Base-by-base conservation (phyloP, 2,888 invertebrate species). In the Protonemura montana region DNA sequence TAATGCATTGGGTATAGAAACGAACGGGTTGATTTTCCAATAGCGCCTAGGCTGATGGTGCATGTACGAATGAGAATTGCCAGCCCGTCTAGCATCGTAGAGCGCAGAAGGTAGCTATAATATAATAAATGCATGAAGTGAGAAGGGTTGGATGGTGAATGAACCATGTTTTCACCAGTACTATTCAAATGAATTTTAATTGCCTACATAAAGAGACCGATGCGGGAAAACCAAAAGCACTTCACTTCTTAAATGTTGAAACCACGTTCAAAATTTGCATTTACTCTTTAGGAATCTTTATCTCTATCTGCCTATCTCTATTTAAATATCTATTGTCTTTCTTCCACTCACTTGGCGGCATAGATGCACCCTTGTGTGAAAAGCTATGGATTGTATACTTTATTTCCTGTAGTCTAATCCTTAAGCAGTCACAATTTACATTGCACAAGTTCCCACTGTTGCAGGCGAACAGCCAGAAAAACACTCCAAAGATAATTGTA, bases 1-100 rank as follows among this genome's bases (percentile, higher is more conserved):
- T 86, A 76, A 86, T 86, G 76, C 76, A 86, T 86, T 35, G 30
- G 29, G 30, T 82, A 28, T n/a, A 26, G 78, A 78, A 78, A 25
- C 26, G 78, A 78, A 78, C 82, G 82, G 82, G 82, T 41, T 41
- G 82, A 85, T 42, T 86, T 86, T 85, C 86, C 86, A 86, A 85
- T 86, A 85, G 86, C 80, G 82, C 5, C 16, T 76, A 83, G 84
- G 42, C 30, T 80, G 30, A 80, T n/a, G 30, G 76, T 6, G 42
- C 80, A 81, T 21, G 35, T 10, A 35, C 25, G 25, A 77, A 16
- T 35, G 30, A 30, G 30, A 83, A 29, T 59, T 59, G 82, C 82
- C 25, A n/a, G 26, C 35, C n/a, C 27, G 35, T 78, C 27, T 27
- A 78, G n/a, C 2, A 3, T 7, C 26, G 28, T 35, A 13, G 77